Percentiles rank a stretch among this genome's conserved stretches.
Evolutionary conservation across 2,797 vertebrate genomes (phyloP).

Genomic region (Chaetodon trifasciatus): DNA sequence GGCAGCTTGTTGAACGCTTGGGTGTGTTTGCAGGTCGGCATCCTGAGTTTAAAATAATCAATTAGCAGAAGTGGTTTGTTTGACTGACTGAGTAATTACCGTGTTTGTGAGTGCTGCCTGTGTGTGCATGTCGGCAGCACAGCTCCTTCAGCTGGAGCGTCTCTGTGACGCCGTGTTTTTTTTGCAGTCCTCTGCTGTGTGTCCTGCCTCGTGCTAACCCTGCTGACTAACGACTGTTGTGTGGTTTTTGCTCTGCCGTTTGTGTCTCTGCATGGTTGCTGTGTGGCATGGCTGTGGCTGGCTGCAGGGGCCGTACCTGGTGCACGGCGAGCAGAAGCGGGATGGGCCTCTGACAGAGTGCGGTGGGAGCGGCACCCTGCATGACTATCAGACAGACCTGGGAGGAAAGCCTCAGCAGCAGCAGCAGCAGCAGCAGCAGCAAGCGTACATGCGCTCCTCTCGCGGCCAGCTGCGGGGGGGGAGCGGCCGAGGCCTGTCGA

Average conservation of each 20-base stretch:
- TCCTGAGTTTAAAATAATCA: background rate
- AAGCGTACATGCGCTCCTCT: constrained; percentile 83
- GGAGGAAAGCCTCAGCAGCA: constrained; percentile 85
- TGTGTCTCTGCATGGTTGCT: constrained; percentile 84
- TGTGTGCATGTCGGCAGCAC: constrained; percentile 10
- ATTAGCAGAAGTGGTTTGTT: constrained; percentile 3
- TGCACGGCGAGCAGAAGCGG: constrained; percentile 91
- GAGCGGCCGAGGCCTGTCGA: constrained; percentile 87
- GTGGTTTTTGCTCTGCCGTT: constrained; percentile 72
- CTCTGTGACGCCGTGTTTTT: background rate
- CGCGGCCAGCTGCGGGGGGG: constrained; percentile 83
- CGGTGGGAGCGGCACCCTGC: constrained; percentile 82
- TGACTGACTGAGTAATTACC: background rate
- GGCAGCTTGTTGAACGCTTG: constrained; percentile 31
- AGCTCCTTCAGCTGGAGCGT: background rate
- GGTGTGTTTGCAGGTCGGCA: constrained; percentile 34
- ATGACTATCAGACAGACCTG: constrained; percentile 87
- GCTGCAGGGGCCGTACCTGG: constrained; percentile 92
- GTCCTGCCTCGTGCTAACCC: constrained; percentile 57
- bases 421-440: constrained; percentile 81
- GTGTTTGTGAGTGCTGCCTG: background rate
- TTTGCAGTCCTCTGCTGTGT: background rate
- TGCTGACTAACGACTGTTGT: constrained; percentile 72
- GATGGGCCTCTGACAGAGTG: constrained; percentile 88
- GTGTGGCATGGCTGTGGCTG: constrained; percentile 76